phyloP scores from a whole-genome alignment of 2,888 invertebrate genomes.

The Callosobruchus maculatus region DNA sequence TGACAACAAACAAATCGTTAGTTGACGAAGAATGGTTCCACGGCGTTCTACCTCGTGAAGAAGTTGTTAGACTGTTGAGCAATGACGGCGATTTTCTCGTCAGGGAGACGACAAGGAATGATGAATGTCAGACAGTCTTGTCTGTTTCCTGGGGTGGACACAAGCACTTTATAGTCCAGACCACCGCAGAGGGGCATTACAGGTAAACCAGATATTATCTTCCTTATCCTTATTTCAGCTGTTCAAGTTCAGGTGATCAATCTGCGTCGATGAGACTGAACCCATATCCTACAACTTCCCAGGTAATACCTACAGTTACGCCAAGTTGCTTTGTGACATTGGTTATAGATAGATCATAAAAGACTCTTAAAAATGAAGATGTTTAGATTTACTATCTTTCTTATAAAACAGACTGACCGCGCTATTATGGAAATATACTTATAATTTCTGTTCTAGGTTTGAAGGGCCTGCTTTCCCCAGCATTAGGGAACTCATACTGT shows the following conservation, averaged over 20 bases:
- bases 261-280: no score
- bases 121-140: conserved; percentile 87
- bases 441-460: conserved; percentile 63
- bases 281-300: no score
- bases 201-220: background rate
- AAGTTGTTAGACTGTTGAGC: conserved; percentile 87
- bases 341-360: no score
- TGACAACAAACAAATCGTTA: conserved; percentile 56
- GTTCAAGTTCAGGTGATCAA: no score
- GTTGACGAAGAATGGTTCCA: conserved; percentile 97
- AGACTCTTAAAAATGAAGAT: no score
- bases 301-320: no score
- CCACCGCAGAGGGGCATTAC: conserved; percentile 74
- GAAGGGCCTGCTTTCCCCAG: conserved; percentile 93
- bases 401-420: no score
- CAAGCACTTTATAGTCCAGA: conserved; percentile 96
- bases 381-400: no score
- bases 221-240: background rate
- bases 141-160: conserved; percentile 96
- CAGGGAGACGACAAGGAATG: conserved; percentile 86
- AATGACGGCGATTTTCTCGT: conserved; percentile 93
- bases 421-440: no score
- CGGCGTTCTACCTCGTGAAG: conserved; percentile 92
- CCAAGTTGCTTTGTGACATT: no score
- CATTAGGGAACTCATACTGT: conserved; percentile 85